Evolutionary conservation across 2,888 invertebrate genomes (phyloP), one percentile per base, ranked within the genome.

Genomic region (Pseudoips prasinana): DNA sequence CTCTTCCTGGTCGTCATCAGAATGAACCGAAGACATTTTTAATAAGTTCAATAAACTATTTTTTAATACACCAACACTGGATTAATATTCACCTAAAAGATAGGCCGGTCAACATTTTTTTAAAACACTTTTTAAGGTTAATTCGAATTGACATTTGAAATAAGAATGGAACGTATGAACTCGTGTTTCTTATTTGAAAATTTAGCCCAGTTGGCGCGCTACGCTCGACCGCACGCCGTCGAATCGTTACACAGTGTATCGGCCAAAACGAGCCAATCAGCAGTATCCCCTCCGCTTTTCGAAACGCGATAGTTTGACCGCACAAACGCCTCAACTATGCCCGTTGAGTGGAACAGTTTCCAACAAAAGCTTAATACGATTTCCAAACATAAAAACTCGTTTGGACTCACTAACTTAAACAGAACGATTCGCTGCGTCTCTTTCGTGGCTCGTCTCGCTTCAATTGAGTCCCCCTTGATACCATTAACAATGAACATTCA

Each of bases 1-100:
- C 79, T 92, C 92, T 49, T 90, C 90, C 62, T 92, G 92, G 49
- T 92, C 92, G 52, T 92, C 92, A 66, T 92, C 91, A 37, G 90
- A 89, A 71, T 89, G 89, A 52, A 87, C 72, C 33, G 89, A 89
- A 46, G 89, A 89, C 89, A 89, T 89, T 44, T 73, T 76, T 28
- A 33, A 31, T 40, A 39, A 46, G 49, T 39, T 50, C 38, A 39
- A 38, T 28, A 35, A 39, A 35, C 36, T 40, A 42, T 50, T 50
- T 36, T 28, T 33, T 17, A 46, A 20, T n/a, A 20, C 20, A 20
- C 14, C 3, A 7, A 20, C 20, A 20, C 20, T 20, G 7, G 2
- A 20, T n/a, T 20, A 7, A 24, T 52, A 39, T 55, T 52, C 53
- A 62, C 54, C 39, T 39, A 41, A 46, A 33, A 6, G 29, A 44